These are phyloP conservation scores for Rosalia funebris DNA, from an alignment of 2,888 invertebrate species.

Conservation along the genomic window DNA sequence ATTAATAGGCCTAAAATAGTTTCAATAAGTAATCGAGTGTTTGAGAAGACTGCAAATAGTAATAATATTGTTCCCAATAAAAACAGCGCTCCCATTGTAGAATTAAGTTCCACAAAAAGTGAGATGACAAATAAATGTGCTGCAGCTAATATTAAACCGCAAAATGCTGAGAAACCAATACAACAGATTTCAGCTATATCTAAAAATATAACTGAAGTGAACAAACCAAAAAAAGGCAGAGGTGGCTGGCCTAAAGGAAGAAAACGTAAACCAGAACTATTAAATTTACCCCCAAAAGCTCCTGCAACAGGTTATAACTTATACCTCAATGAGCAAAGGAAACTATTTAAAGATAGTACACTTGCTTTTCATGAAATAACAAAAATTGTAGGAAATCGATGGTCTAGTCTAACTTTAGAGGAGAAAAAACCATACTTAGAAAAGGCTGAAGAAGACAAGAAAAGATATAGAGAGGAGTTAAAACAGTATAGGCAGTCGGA, in stretches of 20 bases:
- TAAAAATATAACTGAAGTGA: slow-evolving; percentile 34
- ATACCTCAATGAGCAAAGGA: slow-evolving; percentile 68
- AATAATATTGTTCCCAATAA: slow-evolving; percentile 6
- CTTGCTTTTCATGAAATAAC: slow-evolving; percentile 69
- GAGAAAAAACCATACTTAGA: slow-evolving; percentile 69
- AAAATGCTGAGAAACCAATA: slow-evolving; percentile 25
- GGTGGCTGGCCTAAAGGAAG: slow-evolving; percentile 73
- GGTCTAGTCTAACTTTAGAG: slow-evolving; percentile 67
- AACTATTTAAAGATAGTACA: slow-evolving; percentile 65
- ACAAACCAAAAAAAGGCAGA: slow-evolving; percentile 62
- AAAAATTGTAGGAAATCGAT: slow-evolving; percentile 66
- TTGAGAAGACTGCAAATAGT: slow-evolving; percentile 22
- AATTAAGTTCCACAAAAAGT: slow-evolving; percentile 6
- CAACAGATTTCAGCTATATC: slow-evolving; percentile 33
- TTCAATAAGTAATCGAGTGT: slow-evolving; percentile 26
- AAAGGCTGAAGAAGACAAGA: slow-evolving; percentile 69
- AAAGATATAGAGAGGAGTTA: slow-evolving; percentile 67
- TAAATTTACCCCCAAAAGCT: slow-evolving; percentile 68
- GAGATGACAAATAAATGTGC: slow-evolving; percentile 15
- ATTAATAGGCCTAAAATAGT: slow-evolving; percentile 37
- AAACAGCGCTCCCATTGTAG: neutral
- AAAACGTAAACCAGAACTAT: slow-evolving; percentile 67
- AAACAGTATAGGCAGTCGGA: slow-evolving; percentile 68
- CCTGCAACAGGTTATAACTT: slow-evolving; percentile 70
- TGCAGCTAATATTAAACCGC: slow-evolving; percentile 4